Conservation (phyloP, 2,113 vertebrate genomes). For the Suricata suricatta region DNA sequence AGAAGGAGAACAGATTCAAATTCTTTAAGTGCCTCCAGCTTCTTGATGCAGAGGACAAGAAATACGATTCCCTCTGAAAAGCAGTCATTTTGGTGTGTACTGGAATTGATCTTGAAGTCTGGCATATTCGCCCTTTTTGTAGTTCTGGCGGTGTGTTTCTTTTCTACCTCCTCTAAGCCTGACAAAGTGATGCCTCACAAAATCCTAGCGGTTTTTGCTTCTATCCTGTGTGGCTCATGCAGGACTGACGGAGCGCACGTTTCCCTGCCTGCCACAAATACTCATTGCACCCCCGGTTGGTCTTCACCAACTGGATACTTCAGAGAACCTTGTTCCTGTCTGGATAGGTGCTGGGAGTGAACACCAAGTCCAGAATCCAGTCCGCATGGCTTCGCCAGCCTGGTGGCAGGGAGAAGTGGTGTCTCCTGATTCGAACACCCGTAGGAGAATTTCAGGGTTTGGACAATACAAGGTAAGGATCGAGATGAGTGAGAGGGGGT, state of each 20-base stretch:
- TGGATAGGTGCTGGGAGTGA: rapidly evolving
- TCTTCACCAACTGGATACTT: background rate
- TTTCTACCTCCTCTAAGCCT: background rate
- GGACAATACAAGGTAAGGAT: background rate
- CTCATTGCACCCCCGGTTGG: rapidly evolving
- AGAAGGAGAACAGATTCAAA: slow-evolving; percentile 69
- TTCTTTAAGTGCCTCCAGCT: background rate
- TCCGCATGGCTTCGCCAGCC: background rate
- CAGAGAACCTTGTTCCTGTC: background rate
- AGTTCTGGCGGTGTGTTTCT: background rate
- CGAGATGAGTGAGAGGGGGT: rapidly evolving
- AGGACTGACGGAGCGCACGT: rapidly evolving
- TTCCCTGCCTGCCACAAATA: rapidly evolving
- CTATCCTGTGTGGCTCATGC: background rate
- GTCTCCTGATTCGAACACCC: background rate
- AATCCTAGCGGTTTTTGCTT: background rate
- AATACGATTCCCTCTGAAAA: background rate
- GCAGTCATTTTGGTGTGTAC: background rate
- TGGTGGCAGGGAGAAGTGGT: background rate
- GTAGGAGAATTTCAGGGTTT: background rate
- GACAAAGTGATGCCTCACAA: background rate
- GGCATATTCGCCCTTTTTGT: background rate
- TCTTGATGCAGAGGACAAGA: background rate
- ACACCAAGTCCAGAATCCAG: background rate
- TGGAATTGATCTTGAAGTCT: background rate